Conservation (phyloP, 2,797 vertebrate genomes). For the Potorous gilbertii region DNA sequence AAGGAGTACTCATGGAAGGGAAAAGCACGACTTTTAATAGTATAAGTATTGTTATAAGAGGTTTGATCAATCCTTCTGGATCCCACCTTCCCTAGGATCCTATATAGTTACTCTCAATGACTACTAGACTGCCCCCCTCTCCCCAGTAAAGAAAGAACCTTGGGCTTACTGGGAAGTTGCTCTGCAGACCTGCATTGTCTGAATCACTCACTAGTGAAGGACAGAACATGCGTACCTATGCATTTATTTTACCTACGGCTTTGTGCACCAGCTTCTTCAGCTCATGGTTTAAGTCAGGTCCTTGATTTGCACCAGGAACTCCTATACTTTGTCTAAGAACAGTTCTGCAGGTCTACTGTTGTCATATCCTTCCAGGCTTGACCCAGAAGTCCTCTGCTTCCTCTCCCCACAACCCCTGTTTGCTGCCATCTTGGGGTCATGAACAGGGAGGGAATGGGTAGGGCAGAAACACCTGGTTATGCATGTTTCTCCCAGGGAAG, state of each 20-base stretch:
- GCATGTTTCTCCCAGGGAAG: neutral
- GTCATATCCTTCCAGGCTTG: neutral
- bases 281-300: neutral
- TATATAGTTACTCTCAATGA: neutral
- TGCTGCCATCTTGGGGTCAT: neutral
- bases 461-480: too few species aligned
- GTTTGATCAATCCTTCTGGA: neutral
- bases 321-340: neutral
- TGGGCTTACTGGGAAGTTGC: neutral
- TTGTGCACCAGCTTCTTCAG: neutral
- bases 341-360: neutral
- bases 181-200: neutral
- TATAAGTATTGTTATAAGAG: too few species aligned
- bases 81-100: neutral
- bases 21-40: neutral
- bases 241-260: neutral
- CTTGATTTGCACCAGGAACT: neutral
- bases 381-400: neutral
- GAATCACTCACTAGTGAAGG: neutral
- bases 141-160: neutral
- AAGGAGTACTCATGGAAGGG: neutral
- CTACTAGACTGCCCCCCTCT: neutral
- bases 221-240: too few species aligned
- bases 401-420: neutral
- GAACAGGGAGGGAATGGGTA: neutral